A percentile compares a stretch with the other conserved stretches of the same genome.
phyloP scores from a whole-genome alignment of 2,888 invertebrate genomes.

The Teinopalpus imperialis region DNA sequence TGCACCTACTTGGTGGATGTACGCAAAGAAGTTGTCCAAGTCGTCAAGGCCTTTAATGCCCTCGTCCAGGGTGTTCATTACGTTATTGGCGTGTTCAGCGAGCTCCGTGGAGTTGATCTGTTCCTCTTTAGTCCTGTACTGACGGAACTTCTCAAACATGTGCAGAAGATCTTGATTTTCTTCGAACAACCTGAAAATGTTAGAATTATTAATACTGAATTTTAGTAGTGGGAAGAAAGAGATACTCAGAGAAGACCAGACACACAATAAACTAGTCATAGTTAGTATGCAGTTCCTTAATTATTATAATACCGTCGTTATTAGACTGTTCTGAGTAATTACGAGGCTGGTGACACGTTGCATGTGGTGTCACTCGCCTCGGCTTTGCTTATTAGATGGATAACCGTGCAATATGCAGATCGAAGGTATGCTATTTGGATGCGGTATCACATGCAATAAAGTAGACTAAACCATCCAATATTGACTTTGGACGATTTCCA shows the following conservation, averaged over 20 bases:
- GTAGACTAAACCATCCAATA: no score
- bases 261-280: no score
- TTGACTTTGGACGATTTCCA: no score
- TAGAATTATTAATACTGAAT: background rate
- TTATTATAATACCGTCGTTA: no score
- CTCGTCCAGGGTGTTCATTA: constrained; percentile 94
- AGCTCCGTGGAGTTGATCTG: constrained; percentile 91
- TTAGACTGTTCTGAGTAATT: no score
- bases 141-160: constrained; percentile 91
- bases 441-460: no score
- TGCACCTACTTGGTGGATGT: constrained; percentile 91
- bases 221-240: background rate
- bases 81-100: constrained; percentile 92
- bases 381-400: no score
- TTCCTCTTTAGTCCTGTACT: constrained; percentile 89
- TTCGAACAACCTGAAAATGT: constrained; percentile 88
- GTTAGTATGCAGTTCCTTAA: no score
- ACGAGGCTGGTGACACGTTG: no score
- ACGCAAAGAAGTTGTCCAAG: constrained; percentile 91
- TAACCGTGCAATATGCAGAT: no score
- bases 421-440: no score
- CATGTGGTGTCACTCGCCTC: no score
- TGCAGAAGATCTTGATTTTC: constrained; percentile 89
- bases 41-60: constrained; percentile 93
- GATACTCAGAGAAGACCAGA: background rate